Conservation (phyloP, 2,113 vertebrate genomes). For the Pteropus alecto region DNA sequence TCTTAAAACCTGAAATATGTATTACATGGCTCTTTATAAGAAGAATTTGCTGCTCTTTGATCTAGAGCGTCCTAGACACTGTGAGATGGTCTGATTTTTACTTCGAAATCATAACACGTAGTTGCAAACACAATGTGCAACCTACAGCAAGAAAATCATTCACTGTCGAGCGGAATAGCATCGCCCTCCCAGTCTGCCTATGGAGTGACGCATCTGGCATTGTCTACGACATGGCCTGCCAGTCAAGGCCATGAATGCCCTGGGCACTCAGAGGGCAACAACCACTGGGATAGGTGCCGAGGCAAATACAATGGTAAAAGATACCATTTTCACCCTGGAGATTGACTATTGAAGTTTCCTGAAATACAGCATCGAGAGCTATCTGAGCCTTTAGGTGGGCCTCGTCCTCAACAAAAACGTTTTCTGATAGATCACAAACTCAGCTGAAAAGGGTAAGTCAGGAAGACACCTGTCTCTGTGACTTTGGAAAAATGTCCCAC, state of each 20-base stretch:
- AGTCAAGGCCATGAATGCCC: background rate
- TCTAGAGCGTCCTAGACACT: background rate
- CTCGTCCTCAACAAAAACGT: background rate
- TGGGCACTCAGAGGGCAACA: background rate
- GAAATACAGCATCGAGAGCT: background rate
- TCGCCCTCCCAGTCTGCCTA: rapidly evolving
- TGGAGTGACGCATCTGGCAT: rapidly evolving
- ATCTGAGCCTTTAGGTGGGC: background rate
- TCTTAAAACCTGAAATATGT: background rate
- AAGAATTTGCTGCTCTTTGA: background rate
- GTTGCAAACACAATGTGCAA: background rate
- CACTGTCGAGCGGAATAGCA: background rate
- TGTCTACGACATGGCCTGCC: background rate
- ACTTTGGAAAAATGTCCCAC: background rate
- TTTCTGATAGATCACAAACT: background rate
- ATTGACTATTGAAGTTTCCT: background rate
- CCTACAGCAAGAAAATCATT: background rate
- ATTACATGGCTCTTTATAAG: background rate
- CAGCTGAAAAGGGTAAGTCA: background rate
- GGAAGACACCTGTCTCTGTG: no score
- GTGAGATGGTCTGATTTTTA: background rate
- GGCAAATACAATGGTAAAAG: background rate
- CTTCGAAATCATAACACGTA: background rate
- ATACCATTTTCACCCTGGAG: background rate
- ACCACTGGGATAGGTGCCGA: background rate